A percentile compares a stretch with the other conserved stretches of the same genome.
phyloP scores from a whole-genome alignment of 64 coral and sea anemone species.

The Montipora foliosa region DNA sequence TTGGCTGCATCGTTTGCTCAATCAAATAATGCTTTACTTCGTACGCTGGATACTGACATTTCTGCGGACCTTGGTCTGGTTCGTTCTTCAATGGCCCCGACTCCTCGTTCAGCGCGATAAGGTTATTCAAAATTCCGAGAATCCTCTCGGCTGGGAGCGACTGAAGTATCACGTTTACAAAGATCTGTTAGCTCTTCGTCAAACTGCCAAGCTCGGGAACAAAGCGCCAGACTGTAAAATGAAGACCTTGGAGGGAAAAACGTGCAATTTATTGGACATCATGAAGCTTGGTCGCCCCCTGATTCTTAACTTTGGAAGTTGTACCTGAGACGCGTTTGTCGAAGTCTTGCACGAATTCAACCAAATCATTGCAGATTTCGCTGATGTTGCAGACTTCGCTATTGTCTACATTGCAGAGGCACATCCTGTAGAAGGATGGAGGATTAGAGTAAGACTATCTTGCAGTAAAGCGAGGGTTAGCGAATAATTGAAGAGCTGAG shows the following conservation, averaged over 20 bases:
- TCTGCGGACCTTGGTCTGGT: slow-evolving; percentile 1
- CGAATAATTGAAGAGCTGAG: too few species aligned
- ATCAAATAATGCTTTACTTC: background rate
- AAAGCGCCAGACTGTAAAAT: slow-evolving; percentile 33
- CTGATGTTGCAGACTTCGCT: slow-evolving; percentile 51
- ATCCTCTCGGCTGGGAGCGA: background rate
- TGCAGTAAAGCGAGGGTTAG: too few species aligned
- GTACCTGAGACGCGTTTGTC: slow-evolving; percentile 18
- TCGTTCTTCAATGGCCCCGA: slow-evolving; percentile 7
- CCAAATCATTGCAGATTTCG: slow-evolving; percentile 14
- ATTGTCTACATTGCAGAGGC: slow-evolving; percentile 41
- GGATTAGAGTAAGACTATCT: slow-evolving; percentile 2
- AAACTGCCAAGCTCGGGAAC: slow-evolving; percentile 22
- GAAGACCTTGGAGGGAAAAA: slow-evolving; percentile 7
- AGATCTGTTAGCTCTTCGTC: background rate
- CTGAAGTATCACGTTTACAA: background rate
- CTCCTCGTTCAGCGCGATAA: background rate
- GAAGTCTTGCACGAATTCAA: slow-evolving; percentile 11
- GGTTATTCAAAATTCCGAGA: slow-evolving; percentile 11
- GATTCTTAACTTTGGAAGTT: slow-evolving; percentile 58
- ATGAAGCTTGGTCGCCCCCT: slow-evolving; percentile 53
- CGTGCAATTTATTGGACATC: slow-evolving; percentile 17
- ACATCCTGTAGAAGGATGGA: slow-evolving; percentile 50
- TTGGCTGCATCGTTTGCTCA: background rate
- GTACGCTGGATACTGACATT: background rate